Conservation (phyloP, 1,140 invertebrate species). For the Apocrypta bakeri region DNA sequence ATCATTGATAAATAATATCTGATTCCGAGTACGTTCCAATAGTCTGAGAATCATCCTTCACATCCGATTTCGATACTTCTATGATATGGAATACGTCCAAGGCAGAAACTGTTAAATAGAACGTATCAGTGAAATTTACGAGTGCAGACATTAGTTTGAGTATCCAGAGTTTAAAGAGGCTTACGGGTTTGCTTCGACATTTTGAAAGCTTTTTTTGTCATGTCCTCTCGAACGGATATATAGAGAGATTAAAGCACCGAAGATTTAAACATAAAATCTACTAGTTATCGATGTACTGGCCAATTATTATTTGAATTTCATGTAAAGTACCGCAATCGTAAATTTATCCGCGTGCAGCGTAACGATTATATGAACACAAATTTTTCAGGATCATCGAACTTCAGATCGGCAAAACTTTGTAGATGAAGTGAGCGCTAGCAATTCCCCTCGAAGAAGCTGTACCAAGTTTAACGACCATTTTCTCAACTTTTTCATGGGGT, state of each 20-base stretch:
- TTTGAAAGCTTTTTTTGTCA: no score
- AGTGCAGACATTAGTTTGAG: no score
- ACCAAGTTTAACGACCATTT: neutral
- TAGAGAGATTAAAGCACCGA: no score
- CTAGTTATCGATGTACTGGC: no score
- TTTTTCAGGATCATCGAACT: neutral
- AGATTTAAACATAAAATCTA: no score
- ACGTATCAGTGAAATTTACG: neutral
- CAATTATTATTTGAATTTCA: neutral
- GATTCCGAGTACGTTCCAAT: neutral
- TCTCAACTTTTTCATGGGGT: neutral
- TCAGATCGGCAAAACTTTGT: neutral
- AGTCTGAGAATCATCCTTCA: conserved; percentile 1
- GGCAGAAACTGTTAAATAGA: neutral
- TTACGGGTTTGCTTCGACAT: neutral
- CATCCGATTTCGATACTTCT: neutral
- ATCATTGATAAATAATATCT: conserved; percentile 1
- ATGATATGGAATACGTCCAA: conserved; percentile 9
- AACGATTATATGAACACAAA: neutral
- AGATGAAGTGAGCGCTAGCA: neutral
- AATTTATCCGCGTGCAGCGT: no score
- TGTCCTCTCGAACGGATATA: no score
- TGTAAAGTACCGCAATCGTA: no score
- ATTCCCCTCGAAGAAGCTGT: neutral
- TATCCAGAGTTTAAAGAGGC: no score